phyloP scores from a whole-genome alignment of 2,113 vertebrate species.

The Neotragus pygmaeus region DNA sequence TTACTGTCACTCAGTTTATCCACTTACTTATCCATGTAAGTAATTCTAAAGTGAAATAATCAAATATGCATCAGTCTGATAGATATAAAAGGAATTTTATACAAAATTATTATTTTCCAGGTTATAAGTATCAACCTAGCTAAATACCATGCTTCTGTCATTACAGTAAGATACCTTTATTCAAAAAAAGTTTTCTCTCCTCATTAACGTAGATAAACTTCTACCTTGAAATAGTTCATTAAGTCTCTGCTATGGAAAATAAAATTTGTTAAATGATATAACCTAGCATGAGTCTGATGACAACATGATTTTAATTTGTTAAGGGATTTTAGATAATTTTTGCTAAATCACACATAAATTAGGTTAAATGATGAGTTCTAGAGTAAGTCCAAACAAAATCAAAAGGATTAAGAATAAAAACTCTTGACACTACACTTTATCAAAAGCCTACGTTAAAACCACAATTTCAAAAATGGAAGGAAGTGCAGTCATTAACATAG shows the following conservation, averaged over 20 bases:
- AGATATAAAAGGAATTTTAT: neutral
- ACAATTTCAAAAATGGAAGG: neutral
- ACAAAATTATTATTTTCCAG: neutral
- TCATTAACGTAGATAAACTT: neutral
- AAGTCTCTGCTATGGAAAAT: neutral
- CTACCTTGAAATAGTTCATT: neutral
- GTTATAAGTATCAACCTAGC: rapidly evolving
- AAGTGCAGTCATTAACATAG: neutral
- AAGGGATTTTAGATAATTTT: neutral
- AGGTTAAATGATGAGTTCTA: neutral
- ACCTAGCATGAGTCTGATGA: neutral
- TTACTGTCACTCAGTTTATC: neutral
- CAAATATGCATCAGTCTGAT: neutral
- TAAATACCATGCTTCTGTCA: neutral
- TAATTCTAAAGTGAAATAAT: neutral
- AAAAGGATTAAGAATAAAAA: neutral
- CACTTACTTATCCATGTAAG: neutral
- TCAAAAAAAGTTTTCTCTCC: neutral
- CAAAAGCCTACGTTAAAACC: neutral
- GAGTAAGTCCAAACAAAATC: neutral
- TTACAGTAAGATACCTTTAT: neutral
- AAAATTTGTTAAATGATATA: neutral
- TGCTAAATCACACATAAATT: neutral
- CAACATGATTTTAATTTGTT: neutral
- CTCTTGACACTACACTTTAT: neutral